These are phyloP conservation scores for Byasa hedistus DNA, from an alignment of 2,888 invertebrate species.

Conservation along the genomic window DNA sequence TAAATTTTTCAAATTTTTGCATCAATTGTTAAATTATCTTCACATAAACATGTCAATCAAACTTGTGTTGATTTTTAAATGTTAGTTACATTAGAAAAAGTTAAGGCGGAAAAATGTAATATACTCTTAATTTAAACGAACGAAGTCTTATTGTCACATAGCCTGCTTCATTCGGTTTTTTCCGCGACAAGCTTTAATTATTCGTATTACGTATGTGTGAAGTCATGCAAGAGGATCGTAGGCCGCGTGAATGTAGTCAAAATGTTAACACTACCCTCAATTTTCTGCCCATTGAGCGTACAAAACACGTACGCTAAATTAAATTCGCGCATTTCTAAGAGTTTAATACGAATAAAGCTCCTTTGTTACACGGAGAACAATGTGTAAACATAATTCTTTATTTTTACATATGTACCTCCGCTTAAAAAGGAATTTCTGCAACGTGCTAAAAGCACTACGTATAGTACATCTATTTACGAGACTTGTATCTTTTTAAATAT, in stretches of 20 bases:
- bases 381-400: slow-evolving; percentile 1
- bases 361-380: slow-evolving; percentile 6
- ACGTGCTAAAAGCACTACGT: not conserved
- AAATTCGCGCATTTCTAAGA: slow-evolving; percentile 27
- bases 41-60: too few species aligned
- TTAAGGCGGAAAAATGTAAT: not conserved
- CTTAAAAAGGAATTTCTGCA: not conserved
- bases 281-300: slow-evolving; percentile 27
- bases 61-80: too few species aligned
- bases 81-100: too few species aligned
- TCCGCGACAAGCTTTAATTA: slow-evolving; percentile 16
- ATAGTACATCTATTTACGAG: too few species aligned
- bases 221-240: slow-evolving; percentile 23
- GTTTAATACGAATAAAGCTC: slow-evolving; percentile 19
- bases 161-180: not conserved
- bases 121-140: not conserved
- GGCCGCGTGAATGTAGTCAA: slow-evolving; percentile 25
- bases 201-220: slow-evolving; percentile 24
- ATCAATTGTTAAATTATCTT: too few species aligned
- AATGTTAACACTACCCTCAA: slow-evolving; percentile 27
- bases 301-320: slow-evolving; percentile 27
- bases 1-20: too few species aligned
- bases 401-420: not conserved
- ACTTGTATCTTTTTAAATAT: too few species aligned
- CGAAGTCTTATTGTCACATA: not conserved